Base-by-base conservation (phyloP, 1,140 invertebrate species). In the Delia radicum region DNA sequence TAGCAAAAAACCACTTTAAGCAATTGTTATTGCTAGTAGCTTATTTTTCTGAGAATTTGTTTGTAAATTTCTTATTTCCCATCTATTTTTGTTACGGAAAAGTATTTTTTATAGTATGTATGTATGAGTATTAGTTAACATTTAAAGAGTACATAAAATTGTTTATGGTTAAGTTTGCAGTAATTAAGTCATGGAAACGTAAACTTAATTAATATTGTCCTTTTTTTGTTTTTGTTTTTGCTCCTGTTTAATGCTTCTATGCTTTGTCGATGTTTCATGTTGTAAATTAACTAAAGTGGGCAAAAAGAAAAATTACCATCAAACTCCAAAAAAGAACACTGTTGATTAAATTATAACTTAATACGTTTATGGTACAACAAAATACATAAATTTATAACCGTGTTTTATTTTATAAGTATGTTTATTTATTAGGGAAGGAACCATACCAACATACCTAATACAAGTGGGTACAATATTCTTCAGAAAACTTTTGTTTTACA, bases 151-250 rank as follows among this genome's bases (percentile, higher is more conserved):
- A 55, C n/a, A 55, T 55, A 55, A 55, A 55, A 55, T 55, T 55
- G 48, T 55, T 55, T 55, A 55, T 55, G 48, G n/a, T 21, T 55
- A n/a, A 55, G 7, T 55, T 55, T 55, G 48, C n/a, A 21, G 48
- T 55, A 55, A 55, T 55, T 55, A 24, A 55, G 48, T 55, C 48
- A 55, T 55, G 48, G 48, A 55, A 55, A 18, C 48, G 48, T 55
- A 55, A 55, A 55, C 48, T 55, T 55, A 55, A 55, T 55, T 55
- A 55, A 55, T 55, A 55, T 55, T 55, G 48, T 55, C 48, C 24
- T 55, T n/a, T 48, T 15, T 12, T 5, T 55, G 24, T 18, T 55
- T 55, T 55, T 55, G 24, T 18, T 24, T 4, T 21, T 4, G 18
- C 48, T 55, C 24, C n/a, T 55, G 21, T 55, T 55, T 21, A 21